Conservation (phyloP, 2,888 invertebrate genomes). For the Antheraea yamamai region DNA sequence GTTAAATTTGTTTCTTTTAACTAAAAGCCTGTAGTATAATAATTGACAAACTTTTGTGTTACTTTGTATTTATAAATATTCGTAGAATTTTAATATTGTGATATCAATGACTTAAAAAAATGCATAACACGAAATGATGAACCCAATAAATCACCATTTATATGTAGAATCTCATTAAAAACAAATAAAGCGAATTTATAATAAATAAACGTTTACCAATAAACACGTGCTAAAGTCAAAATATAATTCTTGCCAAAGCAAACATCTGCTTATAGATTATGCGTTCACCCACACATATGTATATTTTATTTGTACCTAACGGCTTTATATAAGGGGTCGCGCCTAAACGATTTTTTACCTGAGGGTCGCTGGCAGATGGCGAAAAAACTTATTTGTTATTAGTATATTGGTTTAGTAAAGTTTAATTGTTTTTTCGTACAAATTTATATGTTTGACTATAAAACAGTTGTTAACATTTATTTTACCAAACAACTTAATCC, state of each 20-base stretch:
- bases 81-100: not conserved
- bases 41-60: not conserved
- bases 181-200: not conserved
- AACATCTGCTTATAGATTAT: slow-evolving; percentile 40
- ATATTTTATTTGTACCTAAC: slow-evolving; percentile 21
- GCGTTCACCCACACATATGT: slow-evolving; percentile 36
- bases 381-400: not conserved
- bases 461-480: no score
- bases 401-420: not conserved
- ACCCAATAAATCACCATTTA: not conserved
- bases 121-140: not conserved
- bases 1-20: not conserved
- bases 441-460: not conserved
- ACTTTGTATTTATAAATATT: not conserved
- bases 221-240: slow-evolving; percentile 39
- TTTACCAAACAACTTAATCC: no score
- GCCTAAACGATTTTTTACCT: not conserved
- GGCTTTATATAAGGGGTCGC: not conserved
- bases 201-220: slow-evolving; percentile 38
- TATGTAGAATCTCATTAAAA: not conserved
- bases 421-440: not conserved
- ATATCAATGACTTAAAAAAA: not conserved
- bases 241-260: slow-evolving; percentile 41
- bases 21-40: no score
- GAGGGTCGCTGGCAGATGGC: not conserved